A percentile compares a stretch with the other conserved stretches of the same genome.
Evolutionary conservation across 2,113 vertebrate species (phyloP).

Genomic region (Lamprologus ornatipinnis): DNA sequence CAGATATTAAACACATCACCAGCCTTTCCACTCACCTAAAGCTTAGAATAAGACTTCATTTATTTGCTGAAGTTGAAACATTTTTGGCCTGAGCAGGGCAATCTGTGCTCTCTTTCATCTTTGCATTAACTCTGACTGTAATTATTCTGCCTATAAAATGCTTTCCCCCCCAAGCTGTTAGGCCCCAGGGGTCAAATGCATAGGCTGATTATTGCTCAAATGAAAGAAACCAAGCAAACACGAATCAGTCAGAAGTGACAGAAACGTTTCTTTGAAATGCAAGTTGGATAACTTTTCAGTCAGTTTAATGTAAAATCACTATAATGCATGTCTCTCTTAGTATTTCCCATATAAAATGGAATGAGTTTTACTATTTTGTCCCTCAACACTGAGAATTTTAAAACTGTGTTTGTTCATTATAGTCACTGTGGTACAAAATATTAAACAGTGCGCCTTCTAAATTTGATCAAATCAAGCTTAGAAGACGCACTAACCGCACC

Average conservation of each 20-base stretch:
- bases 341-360: background rate
- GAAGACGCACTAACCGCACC: background rate
- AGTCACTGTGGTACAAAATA: background rate
- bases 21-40: background rate
- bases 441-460: background rate
- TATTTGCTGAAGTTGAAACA: background rate
- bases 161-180: accelerated
- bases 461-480: background rate
- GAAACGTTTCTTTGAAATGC: background rate
- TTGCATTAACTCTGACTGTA: background rate
- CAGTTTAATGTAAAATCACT: background rate
- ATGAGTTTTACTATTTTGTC: background rate
- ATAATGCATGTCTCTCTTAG: background rate
- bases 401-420: background rate
- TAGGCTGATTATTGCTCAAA: background rate
- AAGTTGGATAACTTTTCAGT: background rate
- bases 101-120: background rate
- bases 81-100: background rate
- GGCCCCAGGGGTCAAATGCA: background rate
- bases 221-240: background rate
- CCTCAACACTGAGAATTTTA: background rate
- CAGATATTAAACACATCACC: background rate
- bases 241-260: background rate
- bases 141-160: background rate
- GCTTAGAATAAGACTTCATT: background rate